Base-by-base conservation (phyloP, 2,888 invertebrate genomes). In the Epinotia ramella region DNA sequence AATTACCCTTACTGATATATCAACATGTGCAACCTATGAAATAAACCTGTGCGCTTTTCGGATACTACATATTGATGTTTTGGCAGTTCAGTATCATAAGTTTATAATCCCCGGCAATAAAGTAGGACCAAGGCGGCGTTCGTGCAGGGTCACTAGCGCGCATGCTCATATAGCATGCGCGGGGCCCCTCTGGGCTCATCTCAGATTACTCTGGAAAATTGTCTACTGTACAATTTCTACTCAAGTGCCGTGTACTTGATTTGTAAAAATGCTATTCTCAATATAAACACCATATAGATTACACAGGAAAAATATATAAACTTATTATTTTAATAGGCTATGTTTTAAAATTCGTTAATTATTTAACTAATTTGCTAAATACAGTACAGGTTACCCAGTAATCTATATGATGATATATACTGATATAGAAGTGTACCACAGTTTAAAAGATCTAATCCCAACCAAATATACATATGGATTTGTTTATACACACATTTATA, bases 11-110 rank as follows among this genome's bases (percentile, higher is more conserved):
- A 76, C 62, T 72, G 60, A 57, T 18, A 67, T 71, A 66, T 66
- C 70, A 76, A 72, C 76, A 65, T n/a, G 62, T 76, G 76, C 72
- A 67, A 76, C 56, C 33, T 57, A 67, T 67, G 7, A 76, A 66
- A 13, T 72, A 60, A 53, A 66, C 18, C 65, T 72, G 72, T 72
- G 72, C 66, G 71, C 56, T 60, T 53, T 24, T 40, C 46, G 53
- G 56, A 70, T 56, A 64, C 64, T 53, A 60, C 33, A 33, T 11
- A 24, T 20, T n/a, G 20, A 68, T 40, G 40, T 71, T 60, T 67
- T 67, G 71, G 67, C 72, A 71, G 59, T 65, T 71, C 18, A n/a
- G 53, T 53, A 53, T 53, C 40, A 9, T 33, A 33, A 6, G 16
- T 2, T n/a, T n/a, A 53, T 53, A 53, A 53, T 53, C 53, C n/a